Evolutionary conservation across 2,797 vertebrate species (phyloP).

Genomic region (Columba guinea): DNA sequence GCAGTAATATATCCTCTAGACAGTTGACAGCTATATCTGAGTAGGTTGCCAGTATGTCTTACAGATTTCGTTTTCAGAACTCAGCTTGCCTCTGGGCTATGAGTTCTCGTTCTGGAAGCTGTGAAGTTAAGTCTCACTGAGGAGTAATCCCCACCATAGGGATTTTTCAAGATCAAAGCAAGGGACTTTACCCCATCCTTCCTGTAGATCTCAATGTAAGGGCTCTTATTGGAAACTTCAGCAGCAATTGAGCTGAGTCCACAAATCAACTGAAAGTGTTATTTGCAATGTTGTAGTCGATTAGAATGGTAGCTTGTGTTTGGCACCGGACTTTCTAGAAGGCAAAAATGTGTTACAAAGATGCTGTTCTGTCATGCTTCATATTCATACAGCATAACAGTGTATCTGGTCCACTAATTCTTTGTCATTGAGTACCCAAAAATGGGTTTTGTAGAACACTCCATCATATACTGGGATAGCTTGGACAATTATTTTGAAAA

Average conservation of each 20-base stretch:
- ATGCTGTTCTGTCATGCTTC: neutral
- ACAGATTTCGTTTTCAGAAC: constrained; percentile 5
- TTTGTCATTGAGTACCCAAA: neutral
- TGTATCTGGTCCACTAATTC: neutral
- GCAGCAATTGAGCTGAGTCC: neutral
- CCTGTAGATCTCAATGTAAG: neutral
- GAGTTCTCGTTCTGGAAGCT: neutral
- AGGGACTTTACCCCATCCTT: neutral
- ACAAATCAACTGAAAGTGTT: neutral
- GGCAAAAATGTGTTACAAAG: neutral
- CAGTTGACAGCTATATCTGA: neutral
- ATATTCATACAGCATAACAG: neutral
- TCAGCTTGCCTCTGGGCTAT: neutral
- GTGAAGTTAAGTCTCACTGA: neutral
- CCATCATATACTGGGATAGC: neutral
- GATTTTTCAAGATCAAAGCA: neutral
- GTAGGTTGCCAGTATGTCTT: neutral
- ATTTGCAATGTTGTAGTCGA: neutral
- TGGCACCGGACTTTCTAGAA: neutral
- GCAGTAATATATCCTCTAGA: neutral
- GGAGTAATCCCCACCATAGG: neutral
- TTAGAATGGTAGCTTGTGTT: neutral
- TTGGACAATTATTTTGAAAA: neutral
- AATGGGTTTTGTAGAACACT: neutral
- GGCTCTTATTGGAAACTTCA: neutral